These are phyloP conservation scores for Lochmaea crataegi DNA, from an alignment of 2,888 invertebrate species.

Conservation along the genomic window DNA sequence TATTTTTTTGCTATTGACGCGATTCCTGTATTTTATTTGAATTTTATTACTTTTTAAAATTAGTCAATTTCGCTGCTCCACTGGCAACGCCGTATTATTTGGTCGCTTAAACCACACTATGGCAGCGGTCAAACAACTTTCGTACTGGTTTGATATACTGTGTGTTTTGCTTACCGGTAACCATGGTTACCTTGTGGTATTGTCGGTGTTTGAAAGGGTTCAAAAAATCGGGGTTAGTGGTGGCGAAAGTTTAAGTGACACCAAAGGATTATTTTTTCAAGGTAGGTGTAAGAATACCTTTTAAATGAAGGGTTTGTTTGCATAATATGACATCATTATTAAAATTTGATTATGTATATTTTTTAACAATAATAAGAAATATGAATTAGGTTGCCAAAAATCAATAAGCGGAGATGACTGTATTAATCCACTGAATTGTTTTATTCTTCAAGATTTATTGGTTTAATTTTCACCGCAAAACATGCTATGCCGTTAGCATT, in stretches of 20 bases:
- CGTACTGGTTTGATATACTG: slow-evolving; percentile 44
- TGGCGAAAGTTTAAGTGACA: slow-evolving; percentile 24
- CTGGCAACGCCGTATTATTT: slow-evolving; percentile 29
- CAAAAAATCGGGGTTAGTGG: slow-evolving; percentile 35
- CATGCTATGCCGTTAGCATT: slow-evolving; percentile 5
- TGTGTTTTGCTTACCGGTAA: slow-evolving; percentile 55
- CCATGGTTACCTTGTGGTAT: slow-evolving; percentile 50
- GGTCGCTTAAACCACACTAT: slow-evolving; percentile 27
- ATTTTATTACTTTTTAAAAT: background rate
- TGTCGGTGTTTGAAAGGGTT: slow-evolving; percentile 45
- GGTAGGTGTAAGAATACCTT: slow-evolving; percentile 17
- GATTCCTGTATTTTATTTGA: too few species aligned
- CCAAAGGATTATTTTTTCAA: slow-evolving; percentile 17
- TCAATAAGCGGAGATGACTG: slow-evolving; percentile 54
- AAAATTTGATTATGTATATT: slow-evolving; percentile 8
- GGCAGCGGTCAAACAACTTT: slow-evolving; percentile 52
- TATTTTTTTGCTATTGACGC: too few species aligned
- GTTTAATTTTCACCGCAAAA: slow-evolving; percentile 12
- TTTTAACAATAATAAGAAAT: slow-evolving; percentile 1
- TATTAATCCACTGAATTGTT: slow-evolving; percentile 42
- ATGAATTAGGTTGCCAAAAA: slow-evolving; percentile 44
- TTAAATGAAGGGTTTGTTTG: slow-evolving; percentile 1
- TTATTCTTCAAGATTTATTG: slow-evolving; percentile 18
- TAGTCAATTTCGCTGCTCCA: background rate
- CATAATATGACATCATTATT: background rate